Evolutionary conservation across 2,888 invertebrate genomes (phyloP).

Genomic region (Leptinotarsa rubiginosa): DNA sequence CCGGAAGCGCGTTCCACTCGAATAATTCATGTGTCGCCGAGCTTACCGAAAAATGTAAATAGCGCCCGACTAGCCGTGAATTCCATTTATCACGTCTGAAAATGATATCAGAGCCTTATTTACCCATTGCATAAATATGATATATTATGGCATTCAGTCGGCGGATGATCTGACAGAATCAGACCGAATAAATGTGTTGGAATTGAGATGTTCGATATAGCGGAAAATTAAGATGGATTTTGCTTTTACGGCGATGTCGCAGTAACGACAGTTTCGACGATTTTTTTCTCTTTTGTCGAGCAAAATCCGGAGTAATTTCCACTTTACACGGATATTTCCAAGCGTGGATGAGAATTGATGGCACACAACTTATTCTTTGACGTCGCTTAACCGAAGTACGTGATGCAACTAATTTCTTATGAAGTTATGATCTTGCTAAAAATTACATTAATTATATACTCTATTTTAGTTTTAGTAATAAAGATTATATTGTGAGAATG

Average conservation of each 20-base stretch:
- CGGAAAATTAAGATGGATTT: constrained; percentile 14
- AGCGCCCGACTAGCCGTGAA: not conserved
- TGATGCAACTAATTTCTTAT: not conserved
- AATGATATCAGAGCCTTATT: constrained; percentile 17
- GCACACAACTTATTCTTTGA: too few species aligned
- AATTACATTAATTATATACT: too few species aligned
- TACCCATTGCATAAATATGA: constrained; percentile 15
- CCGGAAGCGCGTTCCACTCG: not conserved
- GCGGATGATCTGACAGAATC: constrained; percentile 10
- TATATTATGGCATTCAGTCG: constrained; percentile 17
- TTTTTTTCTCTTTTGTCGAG: not conserved
- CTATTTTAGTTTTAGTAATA: too few species aligned
- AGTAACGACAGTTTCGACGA: not conserved
- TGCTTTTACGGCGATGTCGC: constrained; percentile 1
- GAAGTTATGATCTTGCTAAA: not conserved
- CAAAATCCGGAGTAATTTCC: not conserved
- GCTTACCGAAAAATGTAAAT: constrained; percentile 16
- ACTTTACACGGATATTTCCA: not conserved
- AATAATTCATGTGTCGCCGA: constrained; percentile 26
- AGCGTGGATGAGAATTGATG: not conserved
- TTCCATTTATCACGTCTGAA: constrained; percentile 13
- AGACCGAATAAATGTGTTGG: constrained; percentile 12
- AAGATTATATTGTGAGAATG: too few species aligned
- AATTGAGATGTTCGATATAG: constrained; percentile 11
- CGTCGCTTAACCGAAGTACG: too few species aligned